Conservation (phyloP, 2,888 invertebrate genomes). For the Disparrhopalites patrizii region DNA sequence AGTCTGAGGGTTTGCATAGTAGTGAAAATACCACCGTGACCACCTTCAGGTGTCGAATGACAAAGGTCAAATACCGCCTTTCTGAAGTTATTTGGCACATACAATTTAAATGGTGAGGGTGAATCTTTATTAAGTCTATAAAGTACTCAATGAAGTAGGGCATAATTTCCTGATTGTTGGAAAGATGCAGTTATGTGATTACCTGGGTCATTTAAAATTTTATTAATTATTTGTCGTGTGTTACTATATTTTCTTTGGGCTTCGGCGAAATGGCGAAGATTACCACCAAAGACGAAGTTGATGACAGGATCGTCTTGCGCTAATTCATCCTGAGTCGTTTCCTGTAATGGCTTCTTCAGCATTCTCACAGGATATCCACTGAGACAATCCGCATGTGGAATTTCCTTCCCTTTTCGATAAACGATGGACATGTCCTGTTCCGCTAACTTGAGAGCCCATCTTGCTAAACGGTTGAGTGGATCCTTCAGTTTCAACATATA, state of each 20-base stretch:
- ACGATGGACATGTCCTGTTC: conserved; percentile 50
- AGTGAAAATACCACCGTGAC: conserved; percentile 7
- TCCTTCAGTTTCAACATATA: conserved; percentile 52
- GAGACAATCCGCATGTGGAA: conserved; percentile 51
- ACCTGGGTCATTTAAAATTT: no score
- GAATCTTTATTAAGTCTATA: not conserved
- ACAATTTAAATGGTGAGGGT: no score
- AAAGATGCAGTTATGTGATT: no score
- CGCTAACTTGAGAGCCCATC: conserved; percentile 53
- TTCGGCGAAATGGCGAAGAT: not conserved
- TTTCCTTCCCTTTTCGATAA: conserved; percentile 51
- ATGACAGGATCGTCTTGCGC: not conserved
- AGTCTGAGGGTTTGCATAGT: not conserved
- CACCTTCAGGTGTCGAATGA: no score
- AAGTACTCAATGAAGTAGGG: conserved; percentile 4
- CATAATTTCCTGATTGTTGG: conserved; percentile 7
- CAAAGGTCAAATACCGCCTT: no score
- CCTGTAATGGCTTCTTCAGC: not conserved
- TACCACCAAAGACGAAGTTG: not conserved
- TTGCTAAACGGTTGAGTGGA: conserved; percentile 51
- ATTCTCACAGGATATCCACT: conserved; percentile 41
- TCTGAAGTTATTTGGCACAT: no score
- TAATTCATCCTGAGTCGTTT: not conserved
- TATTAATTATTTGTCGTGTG: not conserved
- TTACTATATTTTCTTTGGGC: not conserved